Conservation (phyloP, 2,888 invertebrate species). For the Tribolium freemani region DNA sequence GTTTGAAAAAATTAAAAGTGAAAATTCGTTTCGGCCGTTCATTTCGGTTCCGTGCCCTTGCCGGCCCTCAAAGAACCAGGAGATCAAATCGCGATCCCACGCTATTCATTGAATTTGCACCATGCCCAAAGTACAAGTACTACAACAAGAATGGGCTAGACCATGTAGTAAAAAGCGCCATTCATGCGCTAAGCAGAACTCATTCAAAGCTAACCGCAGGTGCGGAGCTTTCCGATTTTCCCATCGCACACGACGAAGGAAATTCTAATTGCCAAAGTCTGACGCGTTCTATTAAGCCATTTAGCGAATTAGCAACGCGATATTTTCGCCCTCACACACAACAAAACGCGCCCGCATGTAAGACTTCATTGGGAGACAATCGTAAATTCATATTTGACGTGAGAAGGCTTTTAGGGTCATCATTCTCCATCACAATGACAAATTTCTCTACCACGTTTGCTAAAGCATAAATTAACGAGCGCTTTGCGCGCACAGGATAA, state of each 20-base stretch:
- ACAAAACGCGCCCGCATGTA: constrained; percentile 28
- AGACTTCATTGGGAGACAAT: constrained; percentile 23
- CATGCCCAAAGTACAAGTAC: constrained; percentile 39
- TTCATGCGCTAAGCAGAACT: constrained; percentile 20
- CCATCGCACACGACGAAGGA: neutral
- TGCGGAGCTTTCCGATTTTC: constrained; percentile 29
- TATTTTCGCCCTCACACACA: constrained; percentile 26
- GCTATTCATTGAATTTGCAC: constrained; percentile 41
- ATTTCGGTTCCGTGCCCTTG: constrained; percentile 20
- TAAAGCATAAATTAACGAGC: neutral
- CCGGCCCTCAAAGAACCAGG: constrained; percentile 13
- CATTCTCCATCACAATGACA: constrained; percentile 11
- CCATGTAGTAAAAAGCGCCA: constrained; percentile 34
- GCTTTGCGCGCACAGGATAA: neutral
- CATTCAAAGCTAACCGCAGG: constrained; percentile 30
- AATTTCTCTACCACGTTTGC: neutral
- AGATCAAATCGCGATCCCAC: constrained; percentile 43
- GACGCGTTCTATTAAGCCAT: constrained; percentile 20
- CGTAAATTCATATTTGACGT: constrained; percentile 31
- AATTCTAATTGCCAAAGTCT: constrained; percentile 16
- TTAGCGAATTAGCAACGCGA: constrained; percentile 25
- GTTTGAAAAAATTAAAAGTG: constrained; percentile 1
- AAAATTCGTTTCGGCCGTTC: constrained; percentile 3
- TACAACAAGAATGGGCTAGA: constrained; percentile 34
- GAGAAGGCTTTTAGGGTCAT: constrained; percentile 17